Evolutionary conservation across 2,888 invertebrate genomes (phyloP), one percentile per base, ranked within the genome.

Genomic region (Lucinisca nassula): DNA sequence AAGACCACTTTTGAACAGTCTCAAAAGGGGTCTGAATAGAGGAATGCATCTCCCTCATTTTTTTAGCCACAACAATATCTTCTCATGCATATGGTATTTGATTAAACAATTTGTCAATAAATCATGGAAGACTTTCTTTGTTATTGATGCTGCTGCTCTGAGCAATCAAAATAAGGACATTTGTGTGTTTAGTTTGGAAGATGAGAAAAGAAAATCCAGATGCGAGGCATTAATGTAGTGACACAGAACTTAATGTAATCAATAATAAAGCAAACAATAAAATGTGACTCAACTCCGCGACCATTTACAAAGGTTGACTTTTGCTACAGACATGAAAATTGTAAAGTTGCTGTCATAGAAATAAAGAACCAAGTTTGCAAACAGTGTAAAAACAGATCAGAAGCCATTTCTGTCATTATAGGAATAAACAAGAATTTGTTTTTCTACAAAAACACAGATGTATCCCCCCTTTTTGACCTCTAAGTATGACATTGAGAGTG

Each of bases 221-320:
- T 21, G 21, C 21, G 51, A 51, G 51, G 21, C 61, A 24, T 61
- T 61, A 30, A 61, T 61, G 30, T 27, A 61, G 61, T 61, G 40
- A 40, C 6, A 40, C 40, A 40, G 6, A 17, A 35, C 35, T 10
- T 67, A 35, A 61, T 61, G 30, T 61, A 61, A 61, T 61, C 61
- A 61, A 61, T 61, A 61, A 27, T 27, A 30, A 4, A 6, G 30
- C 61, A 21, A 24, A 61, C 61, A 61, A 61, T 61, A 61, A 6
- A 61, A 61, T 61, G 61, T 61, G 61, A 61, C 61, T 61, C 61
- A 61, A 61, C 55, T 61, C n/a, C 8, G 61, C 61, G 30, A 61
- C 61, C 61, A 61, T 27, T 61, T 61, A 61, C 30, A 61, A 61
- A 30, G 61, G 6, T 30, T 30, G 30, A 30, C 27, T 61, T 51